Evolutionary conservation across 2,113 vertebrate species (phyloP).

Genomic region (Daboia siamensis): DNA sequence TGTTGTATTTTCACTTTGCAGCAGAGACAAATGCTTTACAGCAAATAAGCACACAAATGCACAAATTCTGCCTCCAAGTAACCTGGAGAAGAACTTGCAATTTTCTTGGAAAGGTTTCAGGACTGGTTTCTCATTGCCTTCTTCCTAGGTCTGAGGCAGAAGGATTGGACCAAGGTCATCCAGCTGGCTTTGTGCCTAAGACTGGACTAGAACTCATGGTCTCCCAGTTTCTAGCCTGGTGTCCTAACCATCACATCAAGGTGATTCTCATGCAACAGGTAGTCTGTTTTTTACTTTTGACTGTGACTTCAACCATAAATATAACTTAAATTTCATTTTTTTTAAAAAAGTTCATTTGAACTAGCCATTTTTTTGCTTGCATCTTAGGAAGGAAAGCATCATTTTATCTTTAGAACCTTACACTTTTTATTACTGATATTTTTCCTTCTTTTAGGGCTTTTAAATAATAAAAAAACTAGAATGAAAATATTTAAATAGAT

Average conservation of each 20-base stretch:
- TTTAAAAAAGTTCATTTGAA: background rate
- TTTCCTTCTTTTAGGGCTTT: background rate
- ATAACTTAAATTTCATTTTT: background rate
- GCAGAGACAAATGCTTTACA: no score
- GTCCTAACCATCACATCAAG: background rate
- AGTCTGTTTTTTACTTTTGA: background rate
- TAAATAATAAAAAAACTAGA: background rate
- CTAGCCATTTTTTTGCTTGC: background rate
- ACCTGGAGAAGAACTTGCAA: no score
- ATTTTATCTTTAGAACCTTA: background rate
- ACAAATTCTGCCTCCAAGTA: no score
- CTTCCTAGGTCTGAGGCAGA: no score
- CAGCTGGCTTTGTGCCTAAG: background rate
- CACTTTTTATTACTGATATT: background rate
- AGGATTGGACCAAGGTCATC: no score
- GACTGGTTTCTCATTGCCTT: no score
- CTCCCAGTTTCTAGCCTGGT: background rate
- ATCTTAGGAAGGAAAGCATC: background rate
- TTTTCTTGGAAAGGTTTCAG: no score
- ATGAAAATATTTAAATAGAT: background rate
- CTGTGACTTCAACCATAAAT: background rate
- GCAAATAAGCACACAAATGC: no score
- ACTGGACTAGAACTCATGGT: background rate
- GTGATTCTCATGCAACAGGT: background rate
- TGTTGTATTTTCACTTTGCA: no score